These are phyloP conservation scores for Gasterosteus aculeatus DNA, from an alignment of 2,113 vertebrate species.

Conservation along the genomic window DNA sequence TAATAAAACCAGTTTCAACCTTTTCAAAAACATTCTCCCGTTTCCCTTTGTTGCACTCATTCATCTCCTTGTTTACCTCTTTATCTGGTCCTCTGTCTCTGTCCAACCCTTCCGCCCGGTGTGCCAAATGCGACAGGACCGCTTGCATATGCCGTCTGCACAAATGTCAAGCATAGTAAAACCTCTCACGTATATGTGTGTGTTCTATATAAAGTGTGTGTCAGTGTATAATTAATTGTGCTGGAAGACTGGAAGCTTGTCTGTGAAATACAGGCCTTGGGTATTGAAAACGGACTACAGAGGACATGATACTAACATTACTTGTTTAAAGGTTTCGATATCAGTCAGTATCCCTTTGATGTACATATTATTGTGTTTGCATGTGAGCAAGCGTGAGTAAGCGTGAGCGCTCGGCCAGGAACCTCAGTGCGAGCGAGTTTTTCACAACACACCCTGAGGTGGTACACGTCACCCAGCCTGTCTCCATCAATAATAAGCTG, in stretches of 20 bases:
- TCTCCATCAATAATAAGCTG: slow-evolving; percentile 67
- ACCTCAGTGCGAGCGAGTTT: slow-evolving; percentile 40
- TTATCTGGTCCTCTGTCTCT: slow-evolving; percentile 25
- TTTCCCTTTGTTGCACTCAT: background rate
- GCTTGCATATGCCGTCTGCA: slow-evolving; percentile 63
- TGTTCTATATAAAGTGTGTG: slow-evolving; percentile 36
- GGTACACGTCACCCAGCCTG: slow-evolving; percentile 59
- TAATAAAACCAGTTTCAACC: slow-evolving; percentile 13
- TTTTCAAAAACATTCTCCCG: background rate
- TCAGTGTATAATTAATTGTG: slow-evolving; percentile 1
- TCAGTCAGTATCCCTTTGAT: background rate
- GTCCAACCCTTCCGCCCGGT: slow-evolving; percentile 9
- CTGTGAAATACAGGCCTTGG: background rate
- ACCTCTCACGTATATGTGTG: slow-evolving; percentile 33
- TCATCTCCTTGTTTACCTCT: background rate
- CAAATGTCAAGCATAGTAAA: slow-evolving; percentile 75
- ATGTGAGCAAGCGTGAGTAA: background rate
- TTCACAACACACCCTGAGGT: slow-evolving; percentile 54
- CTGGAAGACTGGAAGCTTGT: background rate
- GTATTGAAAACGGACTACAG: background rate
- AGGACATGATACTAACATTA: background rate
- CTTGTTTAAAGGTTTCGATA: background rate
- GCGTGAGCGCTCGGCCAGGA: slow-evolving; percentile 14
- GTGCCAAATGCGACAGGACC: slow-evolving; percentile 74
- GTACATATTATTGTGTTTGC: background rate